These are phyloP conservation scores for Bagarius yarrelli DNA, from an alignment of 2,113 vertebrate genomes.

Conservation along the genomic window DNA sequence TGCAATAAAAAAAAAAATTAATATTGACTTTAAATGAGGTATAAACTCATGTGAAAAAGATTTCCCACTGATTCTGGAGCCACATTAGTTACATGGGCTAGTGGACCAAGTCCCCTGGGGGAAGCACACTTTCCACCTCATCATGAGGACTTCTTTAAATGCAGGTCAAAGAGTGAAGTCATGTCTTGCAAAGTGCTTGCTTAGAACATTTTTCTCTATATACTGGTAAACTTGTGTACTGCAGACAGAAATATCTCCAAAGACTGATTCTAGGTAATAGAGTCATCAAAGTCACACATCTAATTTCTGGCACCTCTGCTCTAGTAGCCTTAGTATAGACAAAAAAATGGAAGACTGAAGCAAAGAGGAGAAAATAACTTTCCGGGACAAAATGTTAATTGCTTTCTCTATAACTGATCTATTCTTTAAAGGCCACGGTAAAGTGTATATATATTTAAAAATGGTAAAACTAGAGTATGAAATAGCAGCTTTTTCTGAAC, in stretches of 20 bases:
- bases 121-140: conserved; percentile 59
- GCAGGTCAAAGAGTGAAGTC: conserved; percentile 27
- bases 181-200: background rate
- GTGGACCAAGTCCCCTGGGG: conserved; percentile 56
- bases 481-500: conserved; percentile 58
- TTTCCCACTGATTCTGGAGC: background rate
- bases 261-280: conserved; percentile 75
- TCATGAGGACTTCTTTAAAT: conserved; percentile 61
- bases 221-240: conserved; percentile 21
- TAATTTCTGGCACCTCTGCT: conserved; percentile 68
- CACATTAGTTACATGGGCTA: conserved; percentile 53
- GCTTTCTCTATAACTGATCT: conserved; percentile 64
- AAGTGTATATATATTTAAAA: conserved; percentile 54
- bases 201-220: background rate
- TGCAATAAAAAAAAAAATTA: conserved; percentile 19
- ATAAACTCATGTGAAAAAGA: background rate
- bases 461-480: conserved; percentile 53
- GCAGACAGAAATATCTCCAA: conserved; percentile 14
- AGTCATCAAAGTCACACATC: conserved; percentile 69
- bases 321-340: conserved; percentile 64
- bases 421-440: conserved; percentile 62
- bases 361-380: conserved; percentile 58
- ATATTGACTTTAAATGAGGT: conserved; percentile 12
- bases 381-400: conserved; percentile 72
- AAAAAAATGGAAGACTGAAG: conserved; percentile 49